phyloP scores from a whole-genome alignment of 2,888 invertebrate genomes.

The Clostera curtula region DNA sequence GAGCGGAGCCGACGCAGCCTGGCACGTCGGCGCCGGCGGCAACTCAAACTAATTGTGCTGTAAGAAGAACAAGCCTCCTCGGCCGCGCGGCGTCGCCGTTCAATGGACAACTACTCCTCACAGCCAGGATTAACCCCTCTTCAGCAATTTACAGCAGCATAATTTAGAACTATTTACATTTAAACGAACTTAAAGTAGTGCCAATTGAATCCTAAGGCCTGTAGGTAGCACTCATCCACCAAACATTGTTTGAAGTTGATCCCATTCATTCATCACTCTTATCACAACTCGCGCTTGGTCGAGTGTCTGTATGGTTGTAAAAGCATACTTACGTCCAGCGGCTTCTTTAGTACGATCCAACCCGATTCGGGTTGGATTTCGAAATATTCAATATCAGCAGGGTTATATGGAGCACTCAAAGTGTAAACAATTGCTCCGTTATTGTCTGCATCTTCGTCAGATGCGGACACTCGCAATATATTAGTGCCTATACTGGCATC shows the following conservation, averaged over 20 bases:
- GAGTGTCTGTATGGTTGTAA: slow-evolving; percentile 19
- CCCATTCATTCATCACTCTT: slow-evolving; percentile 65
- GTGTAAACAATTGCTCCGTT: slow-evolving; percentile 97
- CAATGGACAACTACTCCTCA: slow-evolving; percentile 73
- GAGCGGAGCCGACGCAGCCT: slow-evolving; percentile 72
- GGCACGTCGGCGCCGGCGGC: no score
- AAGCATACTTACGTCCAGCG: slow-evolving; percentile 93
- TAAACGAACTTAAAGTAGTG: slow-evolving; percentile 67
- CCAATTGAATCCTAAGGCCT: slow-evolving; percentile 75
- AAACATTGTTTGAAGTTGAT: slow-evolving; percentile 68
- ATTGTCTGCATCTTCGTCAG: slow-evolving; percentile 97
- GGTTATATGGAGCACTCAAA: slow-evolving; percentile 90
- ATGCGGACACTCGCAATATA: slow-evolving; percentile 94
- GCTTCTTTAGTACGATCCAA: slow-evolving; percentile 96
- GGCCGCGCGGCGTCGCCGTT: slow-evolving; percentile 38
- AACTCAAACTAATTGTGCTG: slow-evolving; percentile 84
- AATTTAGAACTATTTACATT: slow-evolving; percentile 74
- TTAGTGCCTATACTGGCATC: slow-evolving; percentile 97
- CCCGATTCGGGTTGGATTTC: slow-evolving; percentile 97
- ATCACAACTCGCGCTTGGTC: slow-evolving; percentile 40
- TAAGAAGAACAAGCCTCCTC: slow-evolving; percentile 79
- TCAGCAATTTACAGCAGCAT: slow-evolving; percentile 71
- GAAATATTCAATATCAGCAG: slow-evolving; percentile 94
- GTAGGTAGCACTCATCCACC: slow-evolving; percentile 75
- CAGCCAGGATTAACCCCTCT: slow-evolving; percentile 70